These are phyloP conservation scores for Sebastes fasciatus DNA, from an alignment of 2,113 vertebrate genomes.

Conservation along the genomic window DNA sequence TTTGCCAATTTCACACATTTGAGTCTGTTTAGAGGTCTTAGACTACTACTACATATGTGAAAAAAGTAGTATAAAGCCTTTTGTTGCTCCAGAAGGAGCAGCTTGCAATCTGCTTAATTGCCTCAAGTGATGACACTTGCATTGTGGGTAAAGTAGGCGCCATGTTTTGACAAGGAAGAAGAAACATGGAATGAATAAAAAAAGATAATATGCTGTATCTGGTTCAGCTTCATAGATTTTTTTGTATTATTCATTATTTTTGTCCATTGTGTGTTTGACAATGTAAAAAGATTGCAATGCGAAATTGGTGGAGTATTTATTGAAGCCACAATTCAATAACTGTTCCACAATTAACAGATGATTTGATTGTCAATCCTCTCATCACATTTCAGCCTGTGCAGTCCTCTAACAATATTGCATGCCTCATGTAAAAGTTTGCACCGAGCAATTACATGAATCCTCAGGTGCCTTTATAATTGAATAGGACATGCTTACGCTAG, in stretches of 20 bases:
- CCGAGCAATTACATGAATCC: constrained; percentile 30
- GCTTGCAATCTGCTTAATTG: background rate
- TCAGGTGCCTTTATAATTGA: constrained; percentile 54
- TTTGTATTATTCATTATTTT: background rate
- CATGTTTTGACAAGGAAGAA: background rate
- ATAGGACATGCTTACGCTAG: constrained; percentile 44
- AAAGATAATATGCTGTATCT: background rate
- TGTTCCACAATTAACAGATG: background rate
- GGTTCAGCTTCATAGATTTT: background rate
- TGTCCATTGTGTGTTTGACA: background rate
- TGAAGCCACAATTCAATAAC: background rate
- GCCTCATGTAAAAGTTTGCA: constrained; percentile 6
- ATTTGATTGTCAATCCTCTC: constrained; percentile 12
- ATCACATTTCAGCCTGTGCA: constrained; percentile 17
- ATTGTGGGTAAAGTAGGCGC: background rate
- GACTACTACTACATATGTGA: background rate
- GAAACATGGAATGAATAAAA: background rate
- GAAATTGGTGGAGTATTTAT: too few species aligned
- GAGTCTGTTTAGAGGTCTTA: background rate
- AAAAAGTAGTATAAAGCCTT: background rate
- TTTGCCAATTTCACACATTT: background rate
- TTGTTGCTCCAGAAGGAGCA: background rate
- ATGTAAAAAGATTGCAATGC: background rate
- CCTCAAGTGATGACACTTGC: background rate
- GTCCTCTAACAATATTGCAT: constrained; percentile 3